phyloP scores from a whole-genome alignment of 2,888 invertebrate genomes.

The Tupiocoris notatus region DNA sequence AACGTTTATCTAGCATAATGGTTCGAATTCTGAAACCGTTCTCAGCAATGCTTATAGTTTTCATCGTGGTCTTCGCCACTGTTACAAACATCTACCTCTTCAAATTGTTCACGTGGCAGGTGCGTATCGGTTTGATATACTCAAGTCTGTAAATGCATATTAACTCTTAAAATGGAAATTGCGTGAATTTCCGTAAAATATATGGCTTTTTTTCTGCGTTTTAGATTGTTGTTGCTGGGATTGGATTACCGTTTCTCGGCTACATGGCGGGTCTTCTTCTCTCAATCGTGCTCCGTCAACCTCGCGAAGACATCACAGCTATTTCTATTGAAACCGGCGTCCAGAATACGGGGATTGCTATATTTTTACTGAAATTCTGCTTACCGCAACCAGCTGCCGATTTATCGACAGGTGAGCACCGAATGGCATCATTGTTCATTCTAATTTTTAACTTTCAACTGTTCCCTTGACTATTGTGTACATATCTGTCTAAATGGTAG shows the following conservation, averaged over 20 bases:
- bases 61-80: conserved; percentile 83
- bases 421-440: no score
- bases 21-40: conserved; percentile 81
- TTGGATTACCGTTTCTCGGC: conserved; percentile 79
- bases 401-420: conserved; percentile 75
- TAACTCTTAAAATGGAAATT: no score
- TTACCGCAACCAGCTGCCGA: conserved; percentile 83
- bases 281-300: conserved; percentile 63
- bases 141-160: no score
- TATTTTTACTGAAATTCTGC: conserved; percentile 79
- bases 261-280: conserved; percentile 68
- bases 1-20: conserved; percentile 64
- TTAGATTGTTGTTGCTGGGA: conserved; percentile 75
- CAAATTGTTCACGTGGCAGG: conserved; percentile 82
- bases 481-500: no score
- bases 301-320: conserved; percentile 70
- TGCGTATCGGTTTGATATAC: conserved; percentile 55
- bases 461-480: no score
- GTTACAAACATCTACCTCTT: conserved; percentile 88
- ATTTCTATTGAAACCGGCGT: conserved; percentile 91
- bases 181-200: background rate
- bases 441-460: no score
- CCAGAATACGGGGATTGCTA: conserved; percentile 90
- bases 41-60: conserved; percentile 73
- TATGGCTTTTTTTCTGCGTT: conserved; percentile 47